Evolutionary conservation across 2,113 vertebrate species (phyloP).

Genomic region (Candoia aspera): DNA sequence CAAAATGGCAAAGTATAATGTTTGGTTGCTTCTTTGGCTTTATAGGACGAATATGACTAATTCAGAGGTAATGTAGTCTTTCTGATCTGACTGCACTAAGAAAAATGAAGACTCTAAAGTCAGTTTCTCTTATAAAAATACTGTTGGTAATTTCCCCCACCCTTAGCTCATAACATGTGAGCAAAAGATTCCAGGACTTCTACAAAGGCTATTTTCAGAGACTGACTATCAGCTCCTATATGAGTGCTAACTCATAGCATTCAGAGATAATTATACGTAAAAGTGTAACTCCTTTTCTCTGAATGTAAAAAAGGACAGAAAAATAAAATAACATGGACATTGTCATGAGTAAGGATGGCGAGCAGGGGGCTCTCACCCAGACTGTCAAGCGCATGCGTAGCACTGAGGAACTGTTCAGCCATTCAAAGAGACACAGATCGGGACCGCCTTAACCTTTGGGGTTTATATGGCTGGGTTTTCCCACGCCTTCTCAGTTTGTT

Average conservation of each 20-base stretch:
- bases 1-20: background rate
- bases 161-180: background rate
- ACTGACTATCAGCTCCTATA: constrained; percentile 9
- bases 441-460: too few relatives aligned
- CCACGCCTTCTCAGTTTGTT: too few relatives aligned
- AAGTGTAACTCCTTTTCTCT: constrained; percentile 11
- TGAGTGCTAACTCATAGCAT: constrained; percentile 21
- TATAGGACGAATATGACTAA: background rate
- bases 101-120: background rate
- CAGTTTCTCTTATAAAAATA: background rate
- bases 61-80: background rate
- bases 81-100: background rate
- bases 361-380: too few relatives aligned
- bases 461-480: too few relatives aligned
- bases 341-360: too few relatives aligned
- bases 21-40: background rate
- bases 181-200: constrained; percentile 12
- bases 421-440: too few relatives aligned
- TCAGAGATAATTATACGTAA: constrained; percentile 4
- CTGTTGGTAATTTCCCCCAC: background rate
- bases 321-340: constrained; percentile 15
- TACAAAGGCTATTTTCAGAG: constrained; percentile 28
- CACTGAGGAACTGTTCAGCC: too few relatives aligned
- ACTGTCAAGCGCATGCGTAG: too few relatives aligned
- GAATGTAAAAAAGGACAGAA: constrained; percentile 3